phyloP scores from a whole-genome alignment of 2,888 invertebrate genomes.

The Didymodactylos carnosus region DNA sequence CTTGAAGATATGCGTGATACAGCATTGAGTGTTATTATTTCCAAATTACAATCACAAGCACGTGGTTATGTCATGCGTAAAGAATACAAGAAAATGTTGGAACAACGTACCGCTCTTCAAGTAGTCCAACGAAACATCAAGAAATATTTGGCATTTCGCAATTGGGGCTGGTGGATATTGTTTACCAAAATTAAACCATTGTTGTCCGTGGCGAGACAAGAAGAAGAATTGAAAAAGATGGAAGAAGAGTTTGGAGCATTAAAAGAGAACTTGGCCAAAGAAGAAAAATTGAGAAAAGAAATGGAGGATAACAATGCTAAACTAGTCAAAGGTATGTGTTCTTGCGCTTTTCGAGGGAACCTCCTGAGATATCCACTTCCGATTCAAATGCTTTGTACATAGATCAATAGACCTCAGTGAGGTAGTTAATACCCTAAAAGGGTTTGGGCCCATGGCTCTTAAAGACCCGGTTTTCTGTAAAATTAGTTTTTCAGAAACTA shows the following conservation, averaged over 20 bases:
- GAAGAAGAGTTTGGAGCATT: slow-evolving; percentile 89
- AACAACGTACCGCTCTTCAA: slow-evolving; percentile 67
- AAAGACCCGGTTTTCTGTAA: too few relatives aligned
- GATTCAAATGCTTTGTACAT: background rate
- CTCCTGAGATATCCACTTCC: too few relatives aligned
- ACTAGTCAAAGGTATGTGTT: slow-evolving; percentile 79
- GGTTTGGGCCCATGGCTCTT: too few relatives aligned
- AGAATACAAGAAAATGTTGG: slow-evolving; percentile 87
- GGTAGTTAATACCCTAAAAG: background rate
- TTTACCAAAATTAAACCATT: slow-evolving; percentile 97
- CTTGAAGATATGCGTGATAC: slow-evolving; percentile 99
- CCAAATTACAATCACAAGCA: slow-evolving; percentile 72
- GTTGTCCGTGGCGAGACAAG: slow-evolving; percentile 91
- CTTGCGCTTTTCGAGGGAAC: too few relatives aligned
- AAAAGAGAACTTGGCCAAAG: slow-evolving; percentile 75
- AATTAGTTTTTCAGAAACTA: too few relatives aligned
- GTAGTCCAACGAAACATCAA: slow-evolving; percentile 98
- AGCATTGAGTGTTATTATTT: slow-evolving; percentile 78
- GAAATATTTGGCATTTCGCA: slow-evolving; percentile 92
- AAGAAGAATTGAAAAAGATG: slow-evolving; percentile 86
- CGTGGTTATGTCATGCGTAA: slow-evolving; percentile 52
- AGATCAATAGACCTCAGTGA: background rate
- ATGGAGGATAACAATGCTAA: slow-evolving; percentile 78
- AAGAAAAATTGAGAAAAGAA: slow-evolving; percentile 88
- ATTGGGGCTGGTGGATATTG: slow-evolving; percentile 99